Conservation (phyloP, 2,888 invertebrate genomes). For the Amblyjoppa fuscipennis region DNA sequence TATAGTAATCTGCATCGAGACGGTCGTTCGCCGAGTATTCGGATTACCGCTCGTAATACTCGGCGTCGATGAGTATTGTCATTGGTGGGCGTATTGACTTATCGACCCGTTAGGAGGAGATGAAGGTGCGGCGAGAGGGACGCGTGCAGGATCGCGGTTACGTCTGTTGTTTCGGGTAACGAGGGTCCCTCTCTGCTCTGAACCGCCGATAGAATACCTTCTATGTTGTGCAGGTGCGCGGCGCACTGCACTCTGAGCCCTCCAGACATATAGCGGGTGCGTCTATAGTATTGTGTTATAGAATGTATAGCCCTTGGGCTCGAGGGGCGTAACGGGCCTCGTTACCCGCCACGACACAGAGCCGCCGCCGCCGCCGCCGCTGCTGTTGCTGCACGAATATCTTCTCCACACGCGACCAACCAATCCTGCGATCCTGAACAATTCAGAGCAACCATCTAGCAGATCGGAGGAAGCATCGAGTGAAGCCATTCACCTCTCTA, state of each 20-base stretch:
- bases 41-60: constrained; percentile 49
- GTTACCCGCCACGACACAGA: constrained; percentile 45
- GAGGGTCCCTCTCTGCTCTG: constrained; percentile 66
- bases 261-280: not conserved
- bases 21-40: not conserved
- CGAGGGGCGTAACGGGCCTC: constrained; percentile 41
- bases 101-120: constrained; percentile 70
- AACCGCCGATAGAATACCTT: constrained; percentile 55
- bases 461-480: not conserved
- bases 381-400: constrained; percentile 37
- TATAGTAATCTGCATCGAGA: not conserved
- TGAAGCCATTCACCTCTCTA: constrained; percentile 21
- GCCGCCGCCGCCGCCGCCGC: not conserved
- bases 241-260: constrained; percentile 51
- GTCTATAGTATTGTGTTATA: constrained; percentile 39
- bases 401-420: constrained; percentile 46
- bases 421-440: constrained; percentile 41
- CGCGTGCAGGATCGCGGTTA: constrained; percentile 71
- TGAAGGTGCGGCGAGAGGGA: constrained; percentile 35
- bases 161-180: constrained; percentile 75
- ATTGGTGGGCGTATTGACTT: constrained; percentile 75
- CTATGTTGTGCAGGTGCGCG: constrained; percentile 54
- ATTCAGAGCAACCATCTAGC: constrained; percentile 19
- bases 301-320: constrained; percentile 48
- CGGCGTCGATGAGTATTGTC: constrained; percentile 77